A percentile compares a stretch with the other conserved stretches of the same genome.
Conservation (phyloP, 2,797 vertebrate genomes). For the Schizopygopsis malacanthus region DNA sequence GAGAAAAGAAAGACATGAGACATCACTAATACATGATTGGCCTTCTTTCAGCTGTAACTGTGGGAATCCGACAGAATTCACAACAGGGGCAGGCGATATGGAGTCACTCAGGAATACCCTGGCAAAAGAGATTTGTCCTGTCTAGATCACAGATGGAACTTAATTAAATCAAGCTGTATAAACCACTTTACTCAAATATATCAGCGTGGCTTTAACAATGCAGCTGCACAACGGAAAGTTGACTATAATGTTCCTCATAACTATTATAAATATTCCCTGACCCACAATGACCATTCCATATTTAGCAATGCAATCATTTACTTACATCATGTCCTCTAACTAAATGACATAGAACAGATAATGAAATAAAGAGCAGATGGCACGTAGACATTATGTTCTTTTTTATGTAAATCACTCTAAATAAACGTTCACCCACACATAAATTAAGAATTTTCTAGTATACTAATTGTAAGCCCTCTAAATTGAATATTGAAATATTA, state of each 20-base stretch:
- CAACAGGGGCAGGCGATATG: slow-evolving; percentile 5
- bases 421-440: not conserved
- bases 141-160: slow-evolving; percentile 19
- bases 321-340: not conserved
- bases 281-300: slow-evolving; percentile 16
- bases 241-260: slow-evolving; percentile 5
- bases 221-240: slow-evolving; percentile 6
- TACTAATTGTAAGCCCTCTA: not conserved
- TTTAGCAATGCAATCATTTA: not conserved
- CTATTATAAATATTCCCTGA: slow-evolving; percentile 8
- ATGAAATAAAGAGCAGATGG: not conserved
- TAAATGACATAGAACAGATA: not conserved
- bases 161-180: slow-evolving; percentile 15
- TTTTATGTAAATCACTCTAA: not conserved
- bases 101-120: not conserved
- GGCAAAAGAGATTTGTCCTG: not conserved
- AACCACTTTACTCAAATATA: slow-evolving; percentile 5
- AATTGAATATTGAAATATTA: not conserved
- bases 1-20: slow-evolving; percentile 13
- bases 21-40: slow-evolving; percentile 29
- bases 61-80: slow-evolving; percentile 10
- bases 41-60: slow-evolving; percentile 23
- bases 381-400: not conserved
- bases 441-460: not conserved
- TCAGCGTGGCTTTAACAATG: slow-evolving; percentile 7